Evolutionary conservation across 2,888 invertebrate genomes (phyloP), one percentile per base, ranked within the genome.

Genomic region (Osmoderma eremita): DNA sequence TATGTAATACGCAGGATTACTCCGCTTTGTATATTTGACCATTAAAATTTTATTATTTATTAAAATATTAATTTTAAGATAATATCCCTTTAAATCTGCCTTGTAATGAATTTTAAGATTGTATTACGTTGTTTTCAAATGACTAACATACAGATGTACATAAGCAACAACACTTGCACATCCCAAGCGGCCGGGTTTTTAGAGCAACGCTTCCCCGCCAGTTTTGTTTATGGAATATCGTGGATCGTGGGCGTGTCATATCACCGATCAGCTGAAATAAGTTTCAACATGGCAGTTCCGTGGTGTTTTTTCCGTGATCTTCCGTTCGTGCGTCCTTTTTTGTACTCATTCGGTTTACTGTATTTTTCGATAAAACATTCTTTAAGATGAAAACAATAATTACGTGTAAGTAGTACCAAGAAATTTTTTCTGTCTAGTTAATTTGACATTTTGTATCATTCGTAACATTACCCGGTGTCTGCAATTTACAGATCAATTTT

Each of bases 221-320:
- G 64, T 64, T 68, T 62, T 65, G 68, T 68, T 64, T 79, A 77
- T 79, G 78, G 76, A 76, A 77, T 67, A 69, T 76, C 74, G 78
- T 80, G 77, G 65, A 69, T 76, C 74, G 78, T 80, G 77, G 80
- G 80, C 79, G 79, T 80, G 80, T 76, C 78, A 73, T 73, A 67
- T 70, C 67, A 68, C 74, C 71, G 77, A 79, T 80, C 80, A 80
- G 80, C 80, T 80, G 80, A 78, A 79, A 72, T 68, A 75, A 70
- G 70, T 72, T 78, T 77, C 76, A 78, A 78, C 76, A 78, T 77
- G 77, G 77, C 77, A 78, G 75, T 72, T 73, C 69, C 72, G 50
- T 67, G 41, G 62, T 53, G 56, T 67, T 67, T 53, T 58, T 62
- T 51, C 50, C 6, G 48, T 36, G 53, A 63, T 39, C 45, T 49